Conservation (phyloP, 2,797 vertebrate species). For the Gambelia wislizenii region DNA sequence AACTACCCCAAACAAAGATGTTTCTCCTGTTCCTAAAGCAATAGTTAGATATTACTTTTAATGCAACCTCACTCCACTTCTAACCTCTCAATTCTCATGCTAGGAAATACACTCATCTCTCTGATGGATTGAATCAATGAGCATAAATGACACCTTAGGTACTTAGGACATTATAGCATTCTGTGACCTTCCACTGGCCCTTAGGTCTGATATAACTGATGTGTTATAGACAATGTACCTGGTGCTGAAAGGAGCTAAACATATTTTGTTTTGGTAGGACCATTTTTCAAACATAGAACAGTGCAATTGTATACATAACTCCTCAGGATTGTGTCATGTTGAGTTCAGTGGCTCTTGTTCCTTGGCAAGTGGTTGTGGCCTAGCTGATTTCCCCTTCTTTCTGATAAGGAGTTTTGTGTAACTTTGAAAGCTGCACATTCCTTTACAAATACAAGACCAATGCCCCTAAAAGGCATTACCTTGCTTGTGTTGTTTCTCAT, state of each 20-base stretch:
- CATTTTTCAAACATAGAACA: background rate
- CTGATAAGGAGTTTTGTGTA: background rate
- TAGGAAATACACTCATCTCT: too few species aligned
- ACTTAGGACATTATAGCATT: background rate
- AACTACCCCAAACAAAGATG: background rate
- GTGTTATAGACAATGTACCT: background rate
- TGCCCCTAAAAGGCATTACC: background rate
- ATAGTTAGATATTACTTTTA: background rate
- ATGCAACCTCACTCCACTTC: background rate
- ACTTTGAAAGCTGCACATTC: background rate
- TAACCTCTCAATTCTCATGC: background rate
- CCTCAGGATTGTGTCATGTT: background rate
- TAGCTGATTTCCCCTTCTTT: background rate
- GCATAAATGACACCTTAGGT: background rate
- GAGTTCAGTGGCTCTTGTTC: background rate
- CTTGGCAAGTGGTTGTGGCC: background rate
- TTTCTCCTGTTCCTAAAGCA: background rate
- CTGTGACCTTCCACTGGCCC: background rate
- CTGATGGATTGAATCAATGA: background rate
- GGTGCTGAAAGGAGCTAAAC: too few species aligned
- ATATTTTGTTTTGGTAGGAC: background rate
- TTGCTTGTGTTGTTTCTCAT: background rate
- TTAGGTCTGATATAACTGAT: background rate
- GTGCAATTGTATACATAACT: background rate
- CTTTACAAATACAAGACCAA: background rate